Percentiles rank a stretch among this genome's conserved stretches.
Conservation (phyloP, 2,797 vertebrate species). For the Simalia tracyae region DNA sequence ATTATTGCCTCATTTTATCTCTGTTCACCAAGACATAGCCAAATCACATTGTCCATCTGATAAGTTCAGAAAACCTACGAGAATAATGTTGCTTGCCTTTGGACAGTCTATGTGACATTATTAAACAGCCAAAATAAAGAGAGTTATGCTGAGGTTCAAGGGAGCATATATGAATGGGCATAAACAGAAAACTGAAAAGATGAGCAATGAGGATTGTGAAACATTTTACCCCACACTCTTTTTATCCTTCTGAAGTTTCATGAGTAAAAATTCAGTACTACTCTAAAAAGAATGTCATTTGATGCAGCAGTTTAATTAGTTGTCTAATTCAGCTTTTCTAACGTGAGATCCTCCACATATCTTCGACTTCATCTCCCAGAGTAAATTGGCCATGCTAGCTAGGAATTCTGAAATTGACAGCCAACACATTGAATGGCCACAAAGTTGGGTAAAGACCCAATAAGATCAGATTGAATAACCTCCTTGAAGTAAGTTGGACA, state of each 20-base stretch:
- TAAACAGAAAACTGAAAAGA: background rate
- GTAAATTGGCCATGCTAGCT: background rate
- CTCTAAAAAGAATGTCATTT: background rate
- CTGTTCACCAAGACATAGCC: background rate
- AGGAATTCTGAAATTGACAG: background rate
- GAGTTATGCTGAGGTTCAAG: background rate
- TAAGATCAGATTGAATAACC: background rate
- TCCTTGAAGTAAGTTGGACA: background rate
- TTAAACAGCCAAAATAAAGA: background rate
- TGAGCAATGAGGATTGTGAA: background rate
- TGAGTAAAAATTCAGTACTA: background rate
- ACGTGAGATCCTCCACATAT: background rate
- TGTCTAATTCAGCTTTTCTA: background rate
- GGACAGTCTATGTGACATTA: background rate
- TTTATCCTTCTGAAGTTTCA: background rate
- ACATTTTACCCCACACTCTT: background rate
- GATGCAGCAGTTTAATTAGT: background rate
- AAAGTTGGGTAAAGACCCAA: no score
- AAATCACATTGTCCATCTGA: background rate
- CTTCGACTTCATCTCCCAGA: background rate
- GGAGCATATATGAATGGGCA: background rate
- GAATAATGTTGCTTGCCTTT: background rate
- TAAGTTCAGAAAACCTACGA: background rate
- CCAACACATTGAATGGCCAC: background rate
- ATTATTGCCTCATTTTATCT: background rate